Evolutionary conservation across 2,888 invertebrate species (phyloP).

Genomic region (Schrankia costaestrigalis): DNA sequence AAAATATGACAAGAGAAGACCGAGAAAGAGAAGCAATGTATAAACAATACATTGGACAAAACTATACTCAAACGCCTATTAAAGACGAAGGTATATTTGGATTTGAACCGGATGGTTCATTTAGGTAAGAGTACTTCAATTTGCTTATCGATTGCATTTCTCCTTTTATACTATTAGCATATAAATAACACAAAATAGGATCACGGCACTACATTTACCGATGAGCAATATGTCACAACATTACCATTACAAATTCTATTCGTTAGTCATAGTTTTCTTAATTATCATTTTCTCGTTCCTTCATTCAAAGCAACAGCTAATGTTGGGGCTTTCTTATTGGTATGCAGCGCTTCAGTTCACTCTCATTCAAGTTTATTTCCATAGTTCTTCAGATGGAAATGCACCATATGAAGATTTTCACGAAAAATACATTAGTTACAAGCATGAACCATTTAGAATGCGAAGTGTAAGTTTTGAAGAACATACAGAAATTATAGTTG

Average conservation of each 20-base stretch:
- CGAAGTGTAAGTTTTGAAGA: slow-evolving; percentile 87
- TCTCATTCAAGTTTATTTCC: slow-evolving; percentile 71
- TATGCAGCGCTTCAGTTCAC: slow-evolving; percentile 57
- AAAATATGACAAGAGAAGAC: slow-evolving; percentile 79
- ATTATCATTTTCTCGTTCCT: slow-evolving; percentile 16
- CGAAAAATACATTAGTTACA: slow-evolving; percentile 87
- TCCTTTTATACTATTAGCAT: background rate
- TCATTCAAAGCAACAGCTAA: slow-evolving; percentile 22
- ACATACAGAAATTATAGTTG: slow-evolving; percentile 61
- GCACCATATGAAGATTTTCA: slow-evolving; percentile 88
- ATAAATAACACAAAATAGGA: slow-evolving; percentile 19
- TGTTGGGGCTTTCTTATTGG: slow-evolving; percentile 25
- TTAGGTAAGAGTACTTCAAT: slow-evolving; percentile 52
- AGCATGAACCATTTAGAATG: slow-evolving; percentile 87
- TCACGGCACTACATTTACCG: slow-evolving; percentile 32
- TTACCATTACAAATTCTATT: slow-evolving; percentile 8
- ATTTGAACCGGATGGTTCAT: slow-evolving; percentile 75
- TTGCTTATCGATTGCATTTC: background rate
- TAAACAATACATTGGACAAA: slow-evolving; percentile 64
- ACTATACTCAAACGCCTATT: slow-evolving; percentile 80
- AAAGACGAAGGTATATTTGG: slow-evolving; percentile 82
- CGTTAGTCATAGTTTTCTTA: background rate
- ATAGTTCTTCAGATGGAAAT: slow-evolving; percentile 80
- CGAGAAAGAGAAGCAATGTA: slow-evolving; percentile 70
- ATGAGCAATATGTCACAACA: slow-evolving; percentile 16